Evolutionary conservation across 2,888 invertebrate species (phyloP).

Genomic region (Syrphus vitripennis): DNA sequence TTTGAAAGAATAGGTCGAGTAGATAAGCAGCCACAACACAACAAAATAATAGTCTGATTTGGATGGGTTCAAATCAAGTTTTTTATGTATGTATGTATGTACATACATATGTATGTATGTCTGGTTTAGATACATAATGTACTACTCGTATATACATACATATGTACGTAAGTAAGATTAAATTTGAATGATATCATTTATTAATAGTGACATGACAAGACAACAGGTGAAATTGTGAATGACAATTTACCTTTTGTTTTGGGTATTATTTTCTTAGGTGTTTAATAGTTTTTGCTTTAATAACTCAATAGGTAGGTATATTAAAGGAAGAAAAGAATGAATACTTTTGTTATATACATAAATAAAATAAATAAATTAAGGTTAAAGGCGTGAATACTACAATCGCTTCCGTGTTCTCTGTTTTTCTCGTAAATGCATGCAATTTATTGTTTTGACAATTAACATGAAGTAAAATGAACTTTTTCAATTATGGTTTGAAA

Average conservation of each 20-base stretch:
- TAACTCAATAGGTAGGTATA: conserved; percentile 2
- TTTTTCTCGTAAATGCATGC: neutral
- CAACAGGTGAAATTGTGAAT: conserved; percentile 58
- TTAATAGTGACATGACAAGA: conserved; percentile 50
- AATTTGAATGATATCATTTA: neutral
- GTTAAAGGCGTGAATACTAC: neutral
- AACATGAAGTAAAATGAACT: neutral
- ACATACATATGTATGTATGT: neutral
- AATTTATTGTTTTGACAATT: neutral
- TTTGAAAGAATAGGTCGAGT: neutral
- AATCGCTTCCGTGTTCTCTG: neutral
- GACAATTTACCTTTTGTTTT: conserved; percentile 25
- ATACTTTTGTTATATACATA: neutral
- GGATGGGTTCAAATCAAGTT: conserved; percentile 16
- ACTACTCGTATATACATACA: no score
- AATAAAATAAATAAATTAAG: neutral
- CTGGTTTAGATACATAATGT: no score
- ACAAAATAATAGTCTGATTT: conserved; percentile 12
- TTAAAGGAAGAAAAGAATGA: neutral
- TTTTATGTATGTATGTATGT: neutral
- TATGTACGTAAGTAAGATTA: neutral
- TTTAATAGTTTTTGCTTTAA: neutral
- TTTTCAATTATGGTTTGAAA: neutral
- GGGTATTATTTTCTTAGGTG: conserved; percentile 12
- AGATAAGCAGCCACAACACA: conserved; percentile 51